Evolutionary conservation across 2,113 vertebrate species (phyloP).

Genomic region (Centropus bengalensis): DNA sequence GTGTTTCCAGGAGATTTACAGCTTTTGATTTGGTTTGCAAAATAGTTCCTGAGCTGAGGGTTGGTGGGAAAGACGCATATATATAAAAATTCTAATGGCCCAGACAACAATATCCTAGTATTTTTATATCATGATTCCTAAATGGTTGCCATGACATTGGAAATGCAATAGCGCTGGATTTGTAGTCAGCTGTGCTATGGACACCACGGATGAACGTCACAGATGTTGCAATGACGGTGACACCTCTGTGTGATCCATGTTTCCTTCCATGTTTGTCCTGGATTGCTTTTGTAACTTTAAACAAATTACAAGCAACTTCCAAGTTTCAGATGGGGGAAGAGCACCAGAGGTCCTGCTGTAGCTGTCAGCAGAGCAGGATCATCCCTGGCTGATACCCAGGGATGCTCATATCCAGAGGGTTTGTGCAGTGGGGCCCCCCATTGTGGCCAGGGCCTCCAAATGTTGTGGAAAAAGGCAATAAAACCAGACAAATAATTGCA

Average conservation of each 20-base stretch:
- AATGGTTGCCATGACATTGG: not conserved
- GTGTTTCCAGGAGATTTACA: not conserved
- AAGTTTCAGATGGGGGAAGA: not conserved
- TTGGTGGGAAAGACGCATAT: not conserved
- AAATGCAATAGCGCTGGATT: not conserved
- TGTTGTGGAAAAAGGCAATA: not conserved
- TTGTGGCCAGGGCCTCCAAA: not conserved
- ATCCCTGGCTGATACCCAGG: not conserved
- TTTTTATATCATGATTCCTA: not conserved
- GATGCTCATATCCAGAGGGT: fast-evolving
- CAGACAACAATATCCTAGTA: not conserved
- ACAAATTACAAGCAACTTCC: not conserved
- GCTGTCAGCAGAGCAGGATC: not conserved
- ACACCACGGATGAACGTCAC: fast-evolving
- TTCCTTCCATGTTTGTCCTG: not conserved
- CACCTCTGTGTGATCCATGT: not conserved
- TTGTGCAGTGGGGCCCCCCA: not conserved
- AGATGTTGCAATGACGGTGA: not conserved
- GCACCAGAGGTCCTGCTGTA: not conserved
- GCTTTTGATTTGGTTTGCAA: not conserved
- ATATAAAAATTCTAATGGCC: not conserved
- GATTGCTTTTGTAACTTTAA: not conserved
- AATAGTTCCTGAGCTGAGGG: not conserved
- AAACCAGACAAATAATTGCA: not conserved
- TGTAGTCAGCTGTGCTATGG: not conserved